Percentiles rank a stretch among this genome's conserved stretches.
Evolutionary conservation across 2,888 invertebrate genomes (phyloP).

Genomic region (Acanthosepion lycidas): DNA sequence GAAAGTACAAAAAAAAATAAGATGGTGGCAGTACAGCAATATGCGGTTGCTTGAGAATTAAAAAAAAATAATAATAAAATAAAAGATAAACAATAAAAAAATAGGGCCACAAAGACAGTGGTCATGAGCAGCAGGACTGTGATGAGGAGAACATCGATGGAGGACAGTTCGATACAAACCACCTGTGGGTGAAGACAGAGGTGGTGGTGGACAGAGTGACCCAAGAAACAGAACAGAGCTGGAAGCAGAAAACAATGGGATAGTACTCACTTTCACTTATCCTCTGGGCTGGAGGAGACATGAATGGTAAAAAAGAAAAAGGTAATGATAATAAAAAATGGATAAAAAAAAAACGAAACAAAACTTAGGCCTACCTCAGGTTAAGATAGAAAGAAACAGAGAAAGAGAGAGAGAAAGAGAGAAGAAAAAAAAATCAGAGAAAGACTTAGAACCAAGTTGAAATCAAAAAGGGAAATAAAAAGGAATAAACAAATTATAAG

Average conservation of each 20-base stretch:
- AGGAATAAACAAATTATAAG: not conserved
- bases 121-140: slow-evolving; percentile 44
- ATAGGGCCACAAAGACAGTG: slow-evolving; percentile 44
- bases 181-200: not conserved
- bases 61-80: not conserved
- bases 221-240: slow-evolving; percentile 45
- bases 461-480: not conserved
- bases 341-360: slow-evolving; percentile 34
- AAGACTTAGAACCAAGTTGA: not conserved
- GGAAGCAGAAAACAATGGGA: slow-evolving; percentile 45
- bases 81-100: not conserved
- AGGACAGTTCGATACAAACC: slow-evolving; percentile 39
- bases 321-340: slow-evolving; percentile 43
- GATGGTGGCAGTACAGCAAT: slow-evolving; percentile 22
- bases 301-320: slow-evolving; percentile 47
- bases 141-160: slow-evolving; percentile 35
- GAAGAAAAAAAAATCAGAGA: not conserved
- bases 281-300: slow-evolving; percentile 39
- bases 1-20: not conserved
- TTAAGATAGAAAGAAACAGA: not conserved
- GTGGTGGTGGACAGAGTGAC: slow-evolving; percentile 46
- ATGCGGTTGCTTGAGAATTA: not conserved
- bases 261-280: slow-evolving; percentile 43
- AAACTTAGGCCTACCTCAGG: not conserved
- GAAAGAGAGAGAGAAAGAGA: not conserved